phyloP scores from a whole-genome alignment of 2,113 vertebrate genomes.

The Daboia siamensis region DNA sequence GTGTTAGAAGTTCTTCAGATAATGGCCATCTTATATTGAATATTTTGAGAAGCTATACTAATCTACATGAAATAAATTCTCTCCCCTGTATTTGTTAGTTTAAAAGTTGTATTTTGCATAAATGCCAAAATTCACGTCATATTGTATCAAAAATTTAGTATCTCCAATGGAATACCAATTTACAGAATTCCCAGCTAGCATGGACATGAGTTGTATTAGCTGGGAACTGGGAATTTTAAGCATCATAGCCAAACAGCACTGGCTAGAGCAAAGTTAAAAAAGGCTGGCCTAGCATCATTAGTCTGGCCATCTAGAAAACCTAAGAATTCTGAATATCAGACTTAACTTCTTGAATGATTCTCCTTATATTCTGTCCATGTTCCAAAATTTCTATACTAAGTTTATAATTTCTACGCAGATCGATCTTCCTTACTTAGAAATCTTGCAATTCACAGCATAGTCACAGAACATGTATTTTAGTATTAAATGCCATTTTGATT shows the following conservation, averaged over 20 bases:
- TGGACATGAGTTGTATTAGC: background rate
- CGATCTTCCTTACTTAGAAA: background rate
- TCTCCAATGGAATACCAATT: background rate
- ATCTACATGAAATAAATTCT: background rate
- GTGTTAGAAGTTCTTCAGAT: background rate
- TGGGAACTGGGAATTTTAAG: background rate
- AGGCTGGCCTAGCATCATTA: background rate
- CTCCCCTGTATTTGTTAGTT: background rate
- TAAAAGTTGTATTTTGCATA: background rate
- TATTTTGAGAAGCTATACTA: background rate
- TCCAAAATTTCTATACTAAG: conserved; percentile 10
- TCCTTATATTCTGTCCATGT: background rate
- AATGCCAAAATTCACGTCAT: background rate
- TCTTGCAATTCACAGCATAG: background rate
- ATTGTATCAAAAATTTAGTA: background rate
- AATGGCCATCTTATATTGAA: background rate
- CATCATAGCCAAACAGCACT: background rate
- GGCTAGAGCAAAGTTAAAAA: background rate
- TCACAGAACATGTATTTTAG: background rate
- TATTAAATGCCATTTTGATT: conserved; percentile 9
- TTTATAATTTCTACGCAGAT: background rate
- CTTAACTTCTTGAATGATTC: background rate
- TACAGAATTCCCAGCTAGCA: background rate
- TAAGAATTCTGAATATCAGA: background rate
- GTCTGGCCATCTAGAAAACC: background rate